These are phyloP conservation scores for Cyclargus thomasi DNA, from an alignment of 1,140 invertebrate species.

Conservation along the genomic window DNA sequence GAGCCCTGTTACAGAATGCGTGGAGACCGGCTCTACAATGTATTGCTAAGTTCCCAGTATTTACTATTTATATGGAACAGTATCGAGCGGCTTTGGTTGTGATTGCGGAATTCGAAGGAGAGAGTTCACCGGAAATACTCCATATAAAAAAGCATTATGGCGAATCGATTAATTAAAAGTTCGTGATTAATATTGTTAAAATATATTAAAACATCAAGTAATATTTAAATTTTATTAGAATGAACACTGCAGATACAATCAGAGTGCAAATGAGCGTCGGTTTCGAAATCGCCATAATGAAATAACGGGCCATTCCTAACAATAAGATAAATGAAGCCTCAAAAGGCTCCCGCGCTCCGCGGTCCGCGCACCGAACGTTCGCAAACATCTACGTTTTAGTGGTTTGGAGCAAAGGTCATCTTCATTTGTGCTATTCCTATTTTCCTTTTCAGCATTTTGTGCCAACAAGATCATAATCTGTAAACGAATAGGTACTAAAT, in stretches of 20 bases:
- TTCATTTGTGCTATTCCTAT: not conserved
- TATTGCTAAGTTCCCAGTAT: not conserved
- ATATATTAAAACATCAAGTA: no score
- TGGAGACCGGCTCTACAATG: not conserved
- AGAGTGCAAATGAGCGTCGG: no score
- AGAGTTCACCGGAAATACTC: not conserved
- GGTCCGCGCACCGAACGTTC: not conserved
- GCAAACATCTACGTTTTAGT: not conserved
- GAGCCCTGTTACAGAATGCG: not conserved
- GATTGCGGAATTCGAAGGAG: not conserved
- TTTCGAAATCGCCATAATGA: not conserved
- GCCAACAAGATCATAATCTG: not conserved
- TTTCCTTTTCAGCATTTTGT: not conserved
- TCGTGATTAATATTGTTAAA: no score
- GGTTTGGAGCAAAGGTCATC: not conserved
- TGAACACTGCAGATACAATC: no score
- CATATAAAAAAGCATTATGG: not conserved
- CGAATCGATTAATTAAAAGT: no score
- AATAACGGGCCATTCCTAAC: not conserved
- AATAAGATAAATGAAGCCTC: not conserved
- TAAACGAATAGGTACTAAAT: no score
- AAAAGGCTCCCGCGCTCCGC: not conserved
- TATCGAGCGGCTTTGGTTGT: not conserved
- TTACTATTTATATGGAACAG: not conserved
- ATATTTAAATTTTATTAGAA: no score